Base-by-base conservation (phyloP, 2,888 invertebrate species). In the Drosophila stalkeri region DNA sequence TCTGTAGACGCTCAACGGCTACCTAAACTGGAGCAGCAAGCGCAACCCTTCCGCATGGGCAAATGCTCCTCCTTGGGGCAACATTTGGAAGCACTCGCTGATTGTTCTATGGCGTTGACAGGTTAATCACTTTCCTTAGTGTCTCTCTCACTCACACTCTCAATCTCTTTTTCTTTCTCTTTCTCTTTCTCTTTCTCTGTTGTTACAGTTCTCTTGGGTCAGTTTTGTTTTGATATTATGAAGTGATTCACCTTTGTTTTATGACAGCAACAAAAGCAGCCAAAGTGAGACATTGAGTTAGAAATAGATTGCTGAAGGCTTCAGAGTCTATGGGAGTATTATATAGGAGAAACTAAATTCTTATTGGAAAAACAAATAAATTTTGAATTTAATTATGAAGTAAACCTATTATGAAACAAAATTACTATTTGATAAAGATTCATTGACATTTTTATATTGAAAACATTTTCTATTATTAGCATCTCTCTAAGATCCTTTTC, bases 51-150 rank as follows among this genome's bases (percentile, higher is more conserved):
- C 41, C 41, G n/a, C 52, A 60, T 27, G 16, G 49, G 27, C 52
- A 59, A 31, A 57, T 61, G 23, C 67, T 78, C 60, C 61, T 69
- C 60, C 63, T 69, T 56, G 46, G 69, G 80, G 62, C 78, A 63
- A 67, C 72, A 77, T 70, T 82, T 73, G 60, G 62, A 56, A 56
- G 75, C 77, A 82, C 73, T 73, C 71, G 81, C 68, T 81, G 81
- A 87, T 90, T 79, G 81, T 76, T 78, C 77, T 78, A 59, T 78
- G 74, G 77, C 78, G 90, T 63, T 90, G 91, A 90, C 91, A 90
- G 89, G 84, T 83, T 91, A 86, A 91, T 90, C 86, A 64, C 72
- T 68, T 55, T 75, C 18, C 60, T 46, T 59, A 23, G 49, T 51
- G 18, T 2, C 6, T 12, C n/a, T 33, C 18, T n/a, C 11, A 9